Evolutionary conservation across 2,888 invertebrate genomes (phyloP).

Genomic region (Aspidapion aeneum): DNA sequence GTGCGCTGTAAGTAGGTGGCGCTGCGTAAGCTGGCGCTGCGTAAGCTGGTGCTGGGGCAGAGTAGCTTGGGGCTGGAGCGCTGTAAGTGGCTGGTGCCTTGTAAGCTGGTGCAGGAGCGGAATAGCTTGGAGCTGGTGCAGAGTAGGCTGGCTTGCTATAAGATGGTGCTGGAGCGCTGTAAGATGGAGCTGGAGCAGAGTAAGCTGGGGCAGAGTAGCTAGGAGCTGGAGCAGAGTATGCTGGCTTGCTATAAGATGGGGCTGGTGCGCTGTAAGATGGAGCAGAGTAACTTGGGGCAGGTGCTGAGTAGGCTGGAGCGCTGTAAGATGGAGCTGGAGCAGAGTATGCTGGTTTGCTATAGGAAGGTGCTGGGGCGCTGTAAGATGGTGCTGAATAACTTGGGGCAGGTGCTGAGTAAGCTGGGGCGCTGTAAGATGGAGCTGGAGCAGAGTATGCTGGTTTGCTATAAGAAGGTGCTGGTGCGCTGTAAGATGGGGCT

Average conservation of each 20-base stretch:
- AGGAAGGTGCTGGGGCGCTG: conserved; percentile 17
- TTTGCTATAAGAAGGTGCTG: conserved; percentile 9
- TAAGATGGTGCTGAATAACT: conserved; percentile 24
- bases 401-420: conserved; percentile 26
- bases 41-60: conserved; percentile 19
- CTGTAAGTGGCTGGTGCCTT: conserved; percentile 16
- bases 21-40: conserved; percentile 12
- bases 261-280: conserved; percentile 19
- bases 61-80: conserved; percentile 17
- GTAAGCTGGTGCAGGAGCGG: conserved; percentile 16
- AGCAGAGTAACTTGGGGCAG: conserved; percentile 23
- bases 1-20: background rate
- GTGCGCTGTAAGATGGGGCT: conserved; percentile 13
- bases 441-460: conserved; percentile 27
- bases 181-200: conserved; percentile 9
- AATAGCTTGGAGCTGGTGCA: conserved; percentile 10
- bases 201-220: conserved; percentile 20
- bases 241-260: no score
- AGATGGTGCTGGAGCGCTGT: conserved; percentile 2
- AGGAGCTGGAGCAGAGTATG: conserved; percentile 9
- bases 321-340: conserved; percentile 24
- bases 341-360: conserved; percentile 24
- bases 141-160: background rate
- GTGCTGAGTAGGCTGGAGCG: conserved; percentile 23
- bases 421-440: conserved; percentile 20